These are phyloP conservation scores for Drosophila lini DNA, from an alignment of 1,140 invertebrate genomes.

Conservation along the genomic window DNA sequence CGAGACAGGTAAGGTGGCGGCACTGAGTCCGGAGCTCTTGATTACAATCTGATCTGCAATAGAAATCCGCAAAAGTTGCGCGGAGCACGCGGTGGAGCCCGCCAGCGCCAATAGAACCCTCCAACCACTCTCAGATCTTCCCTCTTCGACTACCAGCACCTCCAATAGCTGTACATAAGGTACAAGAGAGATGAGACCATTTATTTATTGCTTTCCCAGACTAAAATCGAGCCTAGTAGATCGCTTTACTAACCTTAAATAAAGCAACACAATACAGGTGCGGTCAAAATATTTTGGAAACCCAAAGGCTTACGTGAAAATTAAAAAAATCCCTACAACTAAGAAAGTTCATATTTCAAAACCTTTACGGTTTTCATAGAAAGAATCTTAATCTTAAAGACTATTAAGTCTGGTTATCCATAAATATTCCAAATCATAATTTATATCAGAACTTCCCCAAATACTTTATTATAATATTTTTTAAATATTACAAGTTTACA, in stretches of 20 bases:
- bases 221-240: slow-evolving; percentile 37
- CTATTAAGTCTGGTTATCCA: not conserved
- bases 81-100: slow-evolving; percentile 73
- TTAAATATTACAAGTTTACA: not conserved
- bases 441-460: not conserved
- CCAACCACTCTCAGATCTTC: slow-evolving; percentile 45
- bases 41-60: slow-evolving; percentile 61
- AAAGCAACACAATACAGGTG: slow-evolving; percentile 7
- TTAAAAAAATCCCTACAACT: not conserved
- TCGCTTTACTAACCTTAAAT: slow-evolving; percentile 56
- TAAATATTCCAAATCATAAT: not conserved
- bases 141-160: slow-evolving; percentile 59
- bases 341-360: not conserved
- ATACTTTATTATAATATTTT: not conserved
- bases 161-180: slow-evolving; percentile 78
- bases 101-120: slow-evolving; percentile 76
- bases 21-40: slow-evolving; percentile 21
- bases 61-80: slow-evolving; percentile 84
- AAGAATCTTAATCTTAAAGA: not conserved
- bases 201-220: slow-evolving; percentile 21
- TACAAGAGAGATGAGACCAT: slow-evolving; percentile 54
- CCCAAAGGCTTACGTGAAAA: not conserved
- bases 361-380: rapidly evolving
- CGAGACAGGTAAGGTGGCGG: slow-evolving; percentile 79
- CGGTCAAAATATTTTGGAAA: slow-evolving; percentile 14